Conservation (phyloP, 1,140 invertebrate genomes). For the Drosophila bifasciata region DNA sequence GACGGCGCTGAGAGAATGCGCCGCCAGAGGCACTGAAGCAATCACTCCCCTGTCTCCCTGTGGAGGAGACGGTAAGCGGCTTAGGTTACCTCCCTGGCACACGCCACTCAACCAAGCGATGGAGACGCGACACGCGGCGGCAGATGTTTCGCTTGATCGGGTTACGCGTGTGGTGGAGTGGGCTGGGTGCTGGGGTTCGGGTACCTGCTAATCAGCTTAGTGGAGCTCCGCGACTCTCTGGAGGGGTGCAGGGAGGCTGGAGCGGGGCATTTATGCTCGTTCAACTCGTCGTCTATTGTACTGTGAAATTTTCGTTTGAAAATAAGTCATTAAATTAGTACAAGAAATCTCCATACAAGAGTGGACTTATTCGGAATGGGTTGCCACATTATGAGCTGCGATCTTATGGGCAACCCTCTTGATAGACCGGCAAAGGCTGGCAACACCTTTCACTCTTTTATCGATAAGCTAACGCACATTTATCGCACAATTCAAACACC, state of each 20-base stretch:
- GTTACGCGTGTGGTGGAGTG: conserved; percentile 2
- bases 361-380: not conserved
- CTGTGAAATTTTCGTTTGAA: conserved; percentile 24
- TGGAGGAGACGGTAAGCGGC: conserved; percentile 31
- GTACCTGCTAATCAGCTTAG: conserved; percentile 47
- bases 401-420: too few relatives aligned
- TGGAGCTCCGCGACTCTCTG: conserved; percentile 2
- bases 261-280: not conserved
- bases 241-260: not conserved
- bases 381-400: too few relatives aligned
- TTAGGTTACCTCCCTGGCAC: conserved; percentile 36
- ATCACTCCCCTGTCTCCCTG: too few relatives aligned
- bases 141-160: conserved; percentile 51
- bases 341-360: too few relatives aligned
- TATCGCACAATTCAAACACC: too few relatives aligned
- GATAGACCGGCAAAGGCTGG: too few relatives aligned
- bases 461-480: too few relatives aligned
- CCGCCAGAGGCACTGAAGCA: conserved; percentile 6
- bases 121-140: conserved; percentile 2
- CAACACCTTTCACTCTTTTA: too few relatives aligned
- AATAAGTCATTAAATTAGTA: conserved; percentile 26
- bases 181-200: too few relatives aligned
- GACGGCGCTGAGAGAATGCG: conserved; percentile 20
- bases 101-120: conserved; percentile 23
- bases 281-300: not conserved